Conservation (phyloP, 2,113 vertebrate genomes). For the Aphyosemion australe region DNA sequence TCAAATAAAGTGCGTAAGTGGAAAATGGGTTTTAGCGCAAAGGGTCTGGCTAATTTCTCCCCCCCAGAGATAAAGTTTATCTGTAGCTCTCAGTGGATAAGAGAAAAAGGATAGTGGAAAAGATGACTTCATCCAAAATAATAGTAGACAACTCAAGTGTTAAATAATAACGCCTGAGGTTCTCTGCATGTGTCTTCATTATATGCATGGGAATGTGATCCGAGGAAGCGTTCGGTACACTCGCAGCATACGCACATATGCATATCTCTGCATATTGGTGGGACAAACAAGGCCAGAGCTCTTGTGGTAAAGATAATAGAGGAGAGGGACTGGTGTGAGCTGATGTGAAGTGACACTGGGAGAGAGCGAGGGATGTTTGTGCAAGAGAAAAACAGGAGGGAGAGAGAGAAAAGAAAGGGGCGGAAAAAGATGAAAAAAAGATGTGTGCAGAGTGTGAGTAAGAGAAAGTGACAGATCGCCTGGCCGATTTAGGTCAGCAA, state of each 20-base stretch:
- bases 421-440: slow-evolving; percentile 21
- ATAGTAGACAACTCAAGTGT: slow-evolving; percentile 26
- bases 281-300: slow-evolving; percentile 27
- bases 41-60: slow-evolving; percentile 50
- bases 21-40: slow-evolving; percentile 52
- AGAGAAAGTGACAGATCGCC: slow-evolving; percentile 79
- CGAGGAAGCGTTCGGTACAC: not conserved
- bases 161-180: slow-evolving; percentile 35
- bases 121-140: slow-evolving; percentile 41
- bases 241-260: not conserved
- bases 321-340: slow-evolving; percentile 26
- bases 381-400: slow-evolving; percentile 26
- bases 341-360: slow-evolving; percentile 58
- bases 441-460: slow-evolving; percentile 76
- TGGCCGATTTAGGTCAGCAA: slow-evolving; percentile 79
- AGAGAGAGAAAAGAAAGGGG: slow-evolving; percentile 14
- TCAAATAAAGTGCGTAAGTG: slow-evolving; percentile 66
- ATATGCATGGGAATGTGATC: not conserved
- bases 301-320: slow-evolving; percentile 29
- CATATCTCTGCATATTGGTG: slow-evolving; percentile 8
- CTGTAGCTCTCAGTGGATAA: slow-evolving; percentile 48
- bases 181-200: slow-evolving; percentile 18
- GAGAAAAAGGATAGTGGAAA: slow-evolving; percentile 17
- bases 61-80: slow-evolving; percentile 53
- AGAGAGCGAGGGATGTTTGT: slow-evolving; percentile 48